Percentiles rank a stretch among this genome's conserved stretches.
Conservation (phyloP, 2,113 vertebrate species). For the Scartelaos histophorus region DNA sequence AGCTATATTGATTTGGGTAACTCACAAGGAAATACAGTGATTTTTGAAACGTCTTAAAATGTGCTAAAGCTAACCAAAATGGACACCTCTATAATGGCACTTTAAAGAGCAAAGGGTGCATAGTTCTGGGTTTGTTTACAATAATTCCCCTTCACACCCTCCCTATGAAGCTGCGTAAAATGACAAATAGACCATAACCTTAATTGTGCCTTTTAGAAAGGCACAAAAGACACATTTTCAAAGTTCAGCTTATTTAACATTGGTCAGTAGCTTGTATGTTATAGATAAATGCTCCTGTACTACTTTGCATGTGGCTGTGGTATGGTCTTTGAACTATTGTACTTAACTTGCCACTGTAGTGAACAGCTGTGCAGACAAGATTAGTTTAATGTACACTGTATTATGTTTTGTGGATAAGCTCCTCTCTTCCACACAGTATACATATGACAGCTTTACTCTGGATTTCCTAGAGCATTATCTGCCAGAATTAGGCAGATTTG, state of each 20-base stretch:
- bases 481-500: constrained; percentile 9
- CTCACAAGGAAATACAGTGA: too few species aligned
- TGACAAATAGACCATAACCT: not conserved
- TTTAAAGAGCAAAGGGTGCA: not conserved
- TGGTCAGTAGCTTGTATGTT: not conserved
- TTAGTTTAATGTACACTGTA: constrained; percentile 24
- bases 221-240: too few species aligned
- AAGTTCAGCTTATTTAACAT: too few species aligned
- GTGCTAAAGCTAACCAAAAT: not conserved
- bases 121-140: not conserved
- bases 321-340: constrained; percentile 31
- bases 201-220: not conserved
- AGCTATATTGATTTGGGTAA: too few species aligned
- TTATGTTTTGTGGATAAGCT: constrained; percentile 32
- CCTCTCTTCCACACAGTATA: constrained; percentile 36
- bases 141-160: not conserved
- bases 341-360: constrained; percentile 24
- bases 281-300: not conserved
- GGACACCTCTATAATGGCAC: not conserved
- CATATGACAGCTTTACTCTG: constrained; percentile 21
- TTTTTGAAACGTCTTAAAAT: too few species aligned
- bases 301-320: constrained; percentile 21
- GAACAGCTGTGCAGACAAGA: constrained; percentile 41
- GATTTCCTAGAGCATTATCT: constrained; percentile 20
- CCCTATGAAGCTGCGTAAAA: not conserved